Conservation (phyloP, 2,113 vertebrate genomes). For the Pristiophorus japonicus region DNA sequence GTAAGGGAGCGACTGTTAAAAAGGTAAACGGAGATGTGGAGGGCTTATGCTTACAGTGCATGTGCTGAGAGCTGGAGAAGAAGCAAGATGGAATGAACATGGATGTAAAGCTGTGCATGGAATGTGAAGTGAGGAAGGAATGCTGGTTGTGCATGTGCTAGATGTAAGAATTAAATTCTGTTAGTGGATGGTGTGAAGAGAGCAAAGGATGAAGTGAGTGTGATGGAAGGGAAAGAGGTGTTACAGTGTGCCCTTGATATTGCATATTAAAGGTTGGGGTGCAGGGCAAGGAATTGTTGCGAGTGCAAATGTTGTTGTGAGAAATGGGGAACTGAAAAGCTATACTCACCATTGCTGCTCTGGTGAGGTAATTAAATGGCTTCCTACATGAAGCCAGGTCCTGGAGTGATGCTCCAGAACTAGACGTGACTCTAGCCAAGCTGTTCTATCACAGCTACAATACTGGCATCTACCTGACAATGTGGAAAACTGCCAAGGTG, state of each 20-base stretch:
- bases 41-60: neutral
- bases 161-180: neutral
- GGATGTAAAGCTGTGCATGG: neutral
- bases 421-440: too few relatives aligned
- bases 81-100: neutral
- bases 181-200: too few relatives aligned
- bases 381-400: neutral
- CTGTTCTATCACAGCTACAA: too few relatives aligned
- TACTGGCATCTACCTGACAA: too few relatives aligned
- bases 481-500: too few relatives aligned
- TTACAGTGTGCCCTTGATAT: neutral
- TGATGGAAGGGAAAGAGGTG: neutral
- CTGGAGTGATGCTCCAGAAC: too few relatives aligned
- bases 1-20: neutral
- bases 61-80: neutral
- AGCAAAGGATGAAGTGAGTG: neutral
- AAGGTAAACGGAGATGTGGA: neutral
- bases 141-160: too few relatives aligned
- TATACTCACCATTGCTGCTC: neutral
- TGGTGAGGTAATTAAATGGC: neutral
- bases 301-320: neutral
- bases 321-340: neutral
- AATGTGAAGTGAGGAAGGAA: neutral
- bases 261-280: neutral
- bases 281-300: neutral